Evolutionary conservation across 2,797 vertebrate species (phyloP).

Genomic region (Gallinago stenura): DNA sequence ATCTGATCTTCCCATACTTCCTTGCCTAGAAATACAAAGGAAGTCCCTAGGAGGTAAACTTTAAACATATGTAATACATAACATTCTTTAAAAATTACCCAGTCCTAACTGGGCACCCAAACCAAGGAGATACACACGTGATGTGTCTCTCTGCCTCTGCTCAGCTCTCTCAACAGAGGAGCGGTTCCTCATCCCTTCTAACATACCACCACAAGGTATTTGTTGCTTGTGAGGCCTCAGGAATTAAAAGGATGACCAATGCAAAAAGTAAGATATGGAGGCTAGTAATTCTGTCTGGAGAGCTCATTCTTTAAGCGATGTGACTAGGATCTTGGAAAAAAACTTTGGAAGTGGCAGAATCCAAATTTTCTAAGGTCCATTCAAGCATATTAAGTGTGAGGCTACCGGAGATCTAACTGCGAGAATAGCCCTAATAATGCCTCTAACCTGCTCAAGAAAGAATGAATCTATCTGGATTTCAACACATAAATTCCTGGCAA

Average conservation of each 20-base stretch:
- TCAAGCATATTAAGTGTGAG: not conserved
- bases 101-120: not conserved
- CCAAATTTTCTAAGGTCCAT: not conserved
- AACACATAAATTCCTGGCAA: not conserved
- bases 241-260: not conserved
- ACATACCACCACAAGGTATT: not conserved
- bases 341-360: not conserved
- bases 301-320: not conserved
- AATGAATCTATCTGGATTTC: not conserved
- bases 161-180: not conserved
- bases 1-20: not conserved
- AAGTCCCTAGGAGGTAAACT: not conserved
- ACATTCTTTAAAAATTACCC: not conserved
- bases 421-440: not conserved
- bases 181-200: not conserved
- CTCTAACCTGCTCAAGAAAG: not conserved
- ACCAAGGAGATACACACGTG: not conserved
- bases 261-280: not conserved
- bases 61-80: not conserved
- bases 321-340: not conserved
- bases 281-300: not conserved
- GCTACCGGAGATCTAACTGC: not conserved
- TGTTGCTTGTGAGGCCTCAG: not conserved
- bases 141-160: rapidly evolving
- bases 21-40: not conserved